Evolutionary conservation across 2,888 invertebrate genomes (phyloP), one percentile per base, ranked within the genome.

Genomic region (Xylocampa areola): DNA sequence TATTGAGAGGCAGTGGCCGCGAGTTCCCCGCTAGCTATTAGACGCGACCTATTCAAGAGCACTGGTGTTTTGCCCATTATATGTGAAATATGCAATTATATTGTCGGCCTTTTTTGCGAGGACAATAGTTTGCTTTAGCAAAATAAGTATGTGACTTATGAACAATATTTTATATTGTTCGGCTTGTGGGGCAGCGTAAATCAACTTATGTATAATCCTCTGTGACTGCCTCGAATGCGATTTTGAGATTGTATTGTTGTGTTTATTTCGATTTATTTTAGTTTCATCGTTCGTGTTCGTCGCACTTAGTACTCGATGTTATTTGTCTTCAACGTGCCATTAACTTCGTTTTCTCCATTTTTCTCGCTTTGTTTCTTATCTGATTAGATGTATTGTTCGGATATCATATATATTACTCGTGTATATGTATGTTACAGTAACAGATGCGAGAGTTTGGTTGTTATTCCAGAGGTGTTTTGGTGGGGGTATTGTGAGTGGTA

Each of bases 41-140:
- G 39, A 41, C 60, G 64, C 45, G 59, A 53, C 61, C 59, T 51
- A 55, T 65, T 70, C 66, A 39, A 64, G 68, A 67, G 50, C 33
- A 53, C 57, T 63, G 69, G 55, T 68, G 68, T 69, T 68, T 67
- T 62, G 58, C 39, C 68, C 64, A 70, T 76, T 77, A 75, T 77
- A 71, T 58, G 60, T 55, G 59, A 74, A 73, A 77, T 70, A 75
- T 73, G 71, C 70, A 77, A 79, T 74, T 74, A 75, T 68, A 72
- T 59, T 65, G 57, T 62, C 54, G 58, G 8, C 2, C 7, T 19
- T 44, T 49, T 57, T 35, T 52, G 39, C 5, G 14, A 14, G 11
- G 36, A 44, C 32, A 29, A 50, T 23, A 37, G 30, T 29, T 11
- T n/a, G n/a, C n/a, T n/a, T n/a, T n/a, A n/a, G n/a, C n/a, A n/a